These are phyloP conservation scores for Sitophilus oryzae DNA, from an alignment of 1,140 invertebrate species.

Conservation along the genomic window DNA sequence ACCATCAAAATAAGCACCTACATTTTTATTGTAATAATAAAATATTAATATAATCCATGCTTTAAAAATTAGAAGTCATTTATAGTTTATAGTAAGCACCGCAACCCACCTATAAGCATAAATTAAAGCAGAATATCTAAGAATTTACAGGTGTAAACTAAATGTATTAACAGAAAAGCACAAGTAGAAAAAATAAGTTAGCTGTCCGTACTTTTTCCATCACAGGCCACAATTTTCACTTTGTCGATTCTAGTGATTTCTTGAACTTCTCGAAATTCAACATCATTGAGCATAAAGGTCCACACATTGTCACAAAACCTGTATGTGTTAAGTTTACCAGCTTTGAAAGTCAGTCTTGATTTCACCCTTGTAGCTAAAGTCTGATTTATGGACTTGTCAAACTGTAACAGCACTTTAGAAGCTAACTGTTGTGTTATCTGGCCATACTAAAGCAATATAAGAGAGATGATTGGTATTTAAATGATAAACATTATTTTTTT, in stretches of 20 bases:
- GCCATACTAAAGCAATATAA: conserved; percentile 71
- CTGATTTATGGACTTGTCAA: conserved; percentile 95
- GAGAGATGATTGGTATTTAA: neutral
- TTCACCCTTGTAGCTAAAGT: conserved; percentile 89
- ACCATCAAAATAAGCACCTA: too few relatives aligned
- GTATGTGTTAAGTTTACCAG: conserved; percentile 95
- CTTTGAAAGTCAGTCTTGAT: conserved; percentile 90
- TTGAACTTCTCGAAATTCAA: conserved; percentile 94
- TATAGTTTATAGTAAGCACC: too few relatives aligned
- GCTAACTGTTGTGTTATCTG: conserved; percentile 91
- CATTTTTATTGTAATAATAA: too few relatives aligned
- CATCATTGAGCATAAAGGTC: conserved; percentile 99
- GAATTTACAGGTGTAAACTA: neutral
- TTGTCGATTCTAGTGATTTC: conserved; percentile 93
- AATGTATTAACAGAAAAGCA: neutral
- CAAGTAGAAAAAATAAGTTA: conserved; percentile 5
- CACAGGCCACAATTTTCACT: conserved; percentile 99
- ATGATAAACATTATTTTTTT: conserved; percentile 7
- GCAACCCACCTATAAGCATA: too few relatives aligned
- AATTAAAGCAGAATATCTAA: too few relatives aligned
- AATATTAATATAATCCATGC: too few relatives aligned
- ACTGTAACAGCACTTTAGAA: conserved; percentile 88
- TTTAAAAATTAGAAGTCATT: too few relatives aligned
- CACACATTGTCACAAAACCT: conserved; percentile 99
- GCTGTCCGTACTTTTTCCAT: conserved; percentile 83